Evolutionary conservation across 2,888 invertebrate species (phyloP).

Genomic region (Eristalinus sepulchralis): DNA sequence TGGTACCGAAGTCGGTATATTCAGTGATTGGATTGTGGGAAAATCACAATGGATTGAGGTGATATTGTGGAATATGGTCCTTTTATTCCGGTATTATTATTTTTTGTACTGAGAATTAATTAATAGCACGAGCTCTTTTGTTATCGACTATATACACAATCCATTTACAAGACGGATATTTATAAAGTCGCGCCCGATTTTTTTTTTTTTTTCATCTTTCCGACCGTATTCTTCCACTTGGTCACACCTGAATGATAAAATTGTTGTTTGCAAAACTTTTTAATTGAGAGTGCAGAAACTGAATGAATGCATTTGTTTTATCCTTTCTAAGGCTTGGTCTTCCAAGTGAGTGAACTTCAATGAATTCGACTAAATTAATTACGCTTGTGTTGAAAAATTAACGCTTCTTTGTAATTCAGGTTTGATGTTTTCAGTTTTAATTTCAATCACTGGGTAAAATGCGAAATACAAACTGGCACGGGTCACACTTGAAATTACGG

Average conservation of each 20-base stretch:
- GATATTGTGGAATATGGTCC: conserved; percentile 57
- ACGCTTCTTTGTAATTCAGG: conserved; percentile 40
- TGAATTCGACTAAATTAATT: conserved; percentile 63
- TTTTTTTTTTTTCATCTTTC: conserved; percentile 64
- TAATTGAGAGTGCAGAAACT: conserved; percentile 60
- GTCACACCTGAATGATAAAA: conserved; percentile 47
- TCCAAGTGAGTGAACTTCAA: conserved; percentile 58
- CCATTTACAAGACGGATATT: conserved; percentile 51
- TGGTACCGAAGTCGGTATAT: neutral
- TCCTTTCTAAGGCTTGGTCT: conserved; percentile 20
- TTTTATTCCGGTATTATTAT: conserved; percentile 50
- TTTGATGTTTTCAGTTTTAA: conserved; percentile 6
- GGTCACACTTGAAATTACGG: neutral
- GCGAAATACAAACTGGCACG: neutral
- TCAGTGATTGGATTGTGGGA: conserved; percentile 61
- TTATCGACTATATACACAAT: conserved; percentile 33
- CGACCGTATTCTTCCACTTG: conserved; percentile 57
- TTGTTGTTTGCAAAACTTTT: conserved; percentile 70
- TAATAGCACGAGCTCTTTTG: conserved; percentile 66
- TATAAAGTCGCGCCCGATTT: conserved; percentile 68
- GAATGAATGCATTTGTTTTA: conserved; percentile 53
- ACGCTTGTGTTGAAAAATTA: conserved; percentile 37
- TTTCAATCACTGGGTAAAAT: neutral
- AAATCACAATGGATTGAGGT: conserved; percentile 64
- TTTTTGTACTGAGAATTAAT: conserved; percentile 55